Conservation (phyloP, 2,888 invertebrate genomes). For the Epinotia nisella region DNA sequence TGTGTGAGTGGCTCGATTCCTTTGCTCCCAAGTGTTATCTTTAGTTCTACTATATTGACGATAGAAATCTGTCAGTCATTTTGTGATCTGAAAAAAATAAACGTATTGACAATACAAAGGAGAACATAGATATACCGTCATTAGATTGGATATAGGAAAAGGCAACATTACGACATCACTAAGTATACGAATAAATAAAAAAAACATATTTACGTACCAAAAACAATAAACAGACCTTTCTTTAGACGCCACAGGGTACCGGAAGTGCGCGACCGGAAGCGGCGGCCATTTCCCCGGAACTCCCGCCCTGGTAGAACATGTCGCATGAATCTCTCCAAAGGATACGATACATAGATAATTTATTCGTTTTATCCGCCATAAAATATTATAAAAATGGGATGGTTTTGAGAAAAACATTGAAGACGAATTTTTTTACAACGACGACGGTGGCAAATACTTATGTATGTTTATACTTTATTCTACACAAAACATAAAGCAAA, state of each 20-base stretch:
- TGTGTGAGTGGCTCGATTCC: no score
- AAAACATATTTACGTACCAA: slow-evolving; percentile 33
- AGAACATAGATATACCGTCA: no score
- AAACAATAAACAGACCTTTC: slow-evolving; percentile 56
- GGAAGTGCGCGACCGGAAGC: slow-evolving; percentile 56
- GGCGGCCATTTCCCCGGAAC: slow-evolving; percentile 67
- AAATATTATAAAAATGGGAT: slow-evolving; percentile 13
- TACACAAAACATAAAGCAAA: no score
- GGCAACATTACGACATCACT: no score
- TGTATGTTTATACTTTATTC: no score
- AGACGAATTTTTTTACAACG: background rate
- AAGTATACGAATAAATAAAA: slow-evolving; percentile 4
- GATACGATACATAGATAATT: slow-evolving; percentile 40
- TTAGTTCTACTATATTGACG: no score
- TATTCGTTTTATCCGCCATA: slow-evolving; percentile 38
- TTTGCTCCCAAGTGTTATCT: no score
- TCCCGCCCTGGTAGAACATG: slow-evolving; percentile 51
- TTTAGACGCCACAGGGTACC: slow-evolving; percentile 34
- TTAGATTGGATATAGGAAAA: no score
- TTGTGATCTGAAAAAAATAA: no score
- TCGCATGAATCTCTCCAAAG: slow-evolving; percentile 38
- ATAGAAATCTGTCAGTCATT: no score
- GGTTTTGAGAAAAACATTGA: slow-evolving; percentile 6
- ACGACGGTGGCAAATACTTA: no score
- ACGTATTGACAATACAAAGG: no score